Evolutionary conservation across 2,888 invertebrate genomes (phyloP).

Genomic region (Andrena bucephala): DNA sequence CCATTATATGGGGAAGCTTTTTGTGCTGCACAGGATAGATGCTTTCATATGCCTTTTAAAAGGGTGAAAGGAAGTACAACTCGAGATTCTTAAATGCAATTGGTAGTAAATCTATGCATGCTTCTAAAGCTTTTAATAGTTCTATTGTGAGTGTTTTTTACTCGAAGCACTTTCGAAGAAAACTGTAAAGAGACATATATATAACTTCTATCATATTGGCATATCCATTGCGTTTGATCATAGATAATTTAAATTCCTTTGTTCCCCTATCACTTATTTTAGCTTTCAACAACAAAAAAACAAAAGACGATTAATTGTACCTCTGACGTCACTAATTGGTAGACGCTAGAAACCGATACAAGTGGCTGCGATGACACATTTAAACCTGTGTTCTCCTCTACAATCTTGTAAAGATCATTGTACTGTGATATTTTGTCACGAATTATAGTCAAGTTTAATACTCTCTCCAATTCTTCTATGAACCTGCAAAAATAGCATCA

Average conservation of each 20-base stretch:
- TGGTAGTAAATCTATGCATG: no score
- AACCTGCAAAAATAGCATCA: slow-evolving; percentile 49
- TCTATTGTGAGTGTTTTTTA: no score
- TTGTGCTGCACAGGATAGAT: no score
- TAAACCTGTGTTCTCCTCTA: slow-evolving; percentile 57
- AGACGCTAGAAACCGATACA: not conserved
- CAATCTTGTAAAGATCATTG: slow-evolving; percentile 42
- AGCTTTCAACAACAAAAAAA: not conserved
- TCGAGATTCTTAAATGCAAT: no score
- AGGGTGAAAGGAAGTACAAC: no score
- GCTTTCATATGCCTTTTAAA: no score
- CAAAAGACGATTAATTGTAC: slow-evolving; percentile 46
- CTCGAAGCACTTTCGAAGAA: no score
- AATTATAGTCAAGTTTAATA: slow-evolving; percentile 20
- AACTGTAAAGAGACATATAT: no score
- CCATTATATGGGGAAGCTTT: no score
- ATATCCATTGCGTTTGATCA: not conserved
- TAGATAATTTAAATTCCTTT: not conserved
- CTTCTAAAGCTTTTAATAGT: no score
- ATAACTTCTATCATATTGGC: no score
- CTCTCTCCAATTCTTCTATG: slow-evolving; percentile 26
- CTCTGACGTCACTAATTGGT: slow-evolving; percentile 57
- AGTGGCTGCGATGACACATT: not conserved
- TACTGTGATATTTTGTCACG: slow-evolving; percentile 20
- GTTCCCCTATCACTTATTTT: not conserved